These are phyloP conservation scores for Temnothorax unifasciatus DNA, from an alignment of 2,888 invertebrate genomes.

Conservation along the genomic window DNA sequence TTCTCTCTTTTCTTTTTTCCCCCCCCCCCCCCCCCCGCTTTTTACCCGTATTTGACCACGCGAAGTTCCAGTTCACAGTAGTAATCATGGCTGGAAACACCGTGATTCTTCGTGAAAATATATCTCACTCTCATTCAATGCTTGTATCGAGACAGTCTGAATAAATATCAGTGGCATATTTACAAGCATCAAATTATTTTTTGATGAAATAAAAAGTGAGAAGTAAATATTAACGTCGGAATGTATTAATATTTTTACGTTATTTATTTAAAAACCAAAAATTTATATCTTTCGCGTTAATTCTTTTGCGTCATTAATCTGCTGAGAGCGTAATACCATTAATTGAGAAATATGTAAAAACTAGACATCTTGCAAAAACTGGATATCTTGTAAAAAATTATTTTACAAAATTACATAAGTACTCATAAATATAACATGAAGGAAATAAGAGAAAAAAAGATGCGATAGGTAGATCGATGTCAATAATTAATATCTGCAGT, in stretches of 20 bases:
- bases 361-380: not conserved
- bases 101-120: conserved; percentile 24
- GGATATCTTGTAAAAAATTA: not conserved
- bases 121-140: not conserved
- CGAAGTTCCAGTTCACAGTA: not conserved
- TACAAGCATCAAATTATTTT: not conserved
- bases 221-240: not conserved
- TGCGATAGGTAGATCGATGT: not conserved
- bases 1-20: not conserved
- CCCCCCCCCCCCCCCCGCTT: not conserved
- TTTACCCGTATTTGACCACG: not conserved
- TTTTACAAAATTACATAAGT: not conserved
- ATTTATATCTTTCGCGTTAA: conserved; percentile 44
- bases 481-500: conserved; percentile 15
- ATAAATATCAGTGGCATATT: conserved; percentile 10
- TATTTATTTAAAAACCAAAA: not conserved
- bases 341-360: not conserved
- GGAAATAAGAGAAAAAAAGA: not conserved
- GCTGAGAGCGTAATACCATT: not conserved
- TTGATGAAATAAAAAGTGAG: not conserved
- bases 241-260: conserved; percentile 11
- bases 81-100: conserved; percentile 5
- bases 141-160: not conserved
- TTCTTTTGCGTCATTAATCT: not conserved
- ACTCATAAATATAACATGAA: not conserved